Base-by-base conservation (phyloP, 2,113 vertebrate genomes). In the Zosterops borbonicus region DNA sequence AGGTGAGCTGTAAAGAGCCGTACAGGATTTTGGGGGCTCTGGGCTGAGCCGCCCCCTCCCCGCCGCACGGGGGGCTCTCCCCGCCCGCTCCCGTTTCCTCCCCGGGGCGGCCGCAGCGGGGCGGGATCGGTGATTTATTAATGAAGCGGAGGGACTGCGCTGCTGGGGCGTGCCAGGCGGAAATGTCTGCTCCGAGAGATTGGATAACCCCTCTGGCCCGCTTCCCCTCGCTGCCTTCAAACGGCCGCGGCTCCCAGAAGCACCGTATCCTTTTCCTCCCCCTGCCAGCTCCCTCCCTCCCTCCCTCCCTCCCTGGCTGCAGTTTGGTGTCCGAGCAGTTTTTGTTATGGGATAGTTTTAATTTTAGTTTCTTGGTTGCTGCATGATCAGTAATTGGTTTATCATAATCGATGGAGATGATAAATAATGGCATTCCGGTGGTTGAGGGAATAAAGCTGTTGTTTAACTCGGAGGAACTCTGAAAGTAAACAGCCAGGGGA, bases 161-260 rank as follows among this genome's bases (percentile, higher is more conserved):
- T 23, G 73, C 83, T 89, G 92, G 97, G 97, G 95, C 73, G 95
- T 94, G 94, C 94, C 92, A 71, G 94, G 94, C 97, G 98, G 98
- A 99, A 98, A 96, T 96, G 97, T 98, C 98, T 98, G 98, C 97
- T 98, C 69, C 41, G 94, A 86, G 94, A 98, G 98, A 99, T 98
- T 98, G 98, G 97, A 98, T 95, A 95, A 80, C 95, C 93, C 95
- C 95, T 87, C 89, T 58, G 90, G 81, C 94, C 91, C 28, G 42
- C 29, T 94, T 95, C 95, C 96, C 95, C 76, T 77, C 14, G 11
- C 87, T 78, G 80, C 94, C 87, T 95, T 92, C 89, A 96, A 91
- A 95, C 89, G 86, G 94, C 92, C 39, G 50, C 74, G 15, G 91
- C 93, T 94, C 69, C 79, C 82, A 77, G 71, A 60, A 89, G 49